phyloP scores from a whole-genome alignment of 2,797 vertebrate species.

The Rousettus madagascariensis region DNA sequence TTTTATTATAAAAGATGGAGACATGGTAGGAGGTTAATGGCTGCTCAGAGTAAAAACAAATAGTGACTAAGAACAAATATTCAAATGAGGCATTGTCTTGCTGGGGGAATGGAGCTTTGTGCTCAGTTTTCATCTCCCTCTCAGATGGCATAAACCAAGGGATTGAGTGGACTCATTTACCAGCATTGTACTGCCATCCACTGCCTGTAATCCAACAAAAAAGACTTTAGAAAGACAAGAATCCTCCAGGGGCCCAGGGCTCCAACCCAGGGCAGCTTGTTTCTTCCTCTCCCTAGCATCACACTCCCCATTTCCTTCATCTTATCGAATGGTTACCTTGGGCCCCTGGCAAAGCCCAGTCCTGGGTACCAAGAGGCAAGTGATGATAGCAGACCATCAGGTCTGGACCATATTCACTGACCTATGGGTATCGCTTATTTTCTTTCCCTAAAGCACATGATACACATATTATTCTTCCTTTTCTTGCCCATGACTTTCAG shows the following conservation, averaged over 20 bases:
- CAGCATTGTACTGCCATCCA: background rate
- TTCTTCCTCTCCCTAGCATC: background rate
- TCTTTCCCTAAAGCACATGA: background rate
- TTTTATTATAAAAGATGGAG: slow-evolving; percentile 75
- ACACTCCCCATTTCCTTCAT: background rate
- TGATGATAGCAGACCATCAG: background rate
- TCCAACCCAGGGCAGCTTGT: background rate
- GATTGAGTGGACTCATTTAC: background rate
- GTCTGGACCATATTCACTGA: background rate
- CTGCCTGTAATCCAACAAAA: background rate
- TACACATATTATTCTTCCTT: background rate
- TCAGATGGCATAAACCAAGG: background rate
- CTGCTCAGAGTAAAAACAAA: slow-evolving; percentile 77
- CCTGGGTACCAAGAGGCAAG: background rate
- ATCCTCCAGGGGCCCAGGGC: background rate
- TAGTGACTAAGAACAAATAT: slow-evolving; percentile 71
- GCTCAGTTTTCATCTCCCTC: background rate
- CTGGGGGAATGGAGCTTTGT: slow-evolving; percentile 18
- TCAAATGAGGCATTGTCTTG: slow-evolving; percentile 67
- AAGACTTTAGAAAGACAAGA: background rate
- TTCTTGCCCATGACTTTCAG: background rate
- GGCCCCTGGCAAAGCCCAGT: background rate
- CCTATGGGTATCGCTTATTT: background rate
- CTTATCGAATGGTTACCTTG: background rate
- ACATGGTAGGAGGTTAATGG: slow-evolving; percentile 77